Conservation (phyloP, 2,888 invertebrate species). For the Hydraecia micacea region DNA sequence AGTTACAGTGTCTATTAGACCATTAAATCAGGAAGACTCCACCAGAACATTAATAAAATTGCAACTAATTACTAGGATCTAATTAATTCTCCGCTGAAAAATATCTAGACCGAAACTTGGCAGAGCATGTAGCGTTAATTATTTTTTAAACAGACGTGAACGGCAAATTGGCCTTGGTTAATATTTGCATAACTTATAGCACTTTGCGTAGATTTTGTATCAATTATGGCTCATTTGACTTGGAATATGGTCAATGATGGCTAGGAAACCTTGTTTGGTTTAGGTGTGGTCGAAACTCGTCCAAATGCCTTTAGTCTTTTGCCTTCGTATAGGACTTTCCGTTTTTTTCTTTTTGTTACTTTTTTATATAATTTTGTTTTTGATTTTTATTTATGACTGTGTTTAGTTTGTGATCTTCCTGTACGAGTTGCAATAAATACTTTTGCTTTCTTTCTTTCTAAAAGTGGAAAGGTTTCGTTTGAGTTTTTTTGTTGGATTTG, state of each 20-base stretch:
- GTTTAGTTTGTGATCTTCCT: too few species aligned
- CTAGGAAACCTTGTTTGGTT: neutral
- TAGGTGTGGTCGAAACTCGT: neutral
- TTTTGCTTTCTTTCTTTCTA: too few species aligned
- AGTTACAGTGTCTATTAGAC: neutral
- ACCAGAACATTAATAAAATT: conserved; percentile 7
- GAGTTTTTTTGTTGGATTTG: too few species aligned
- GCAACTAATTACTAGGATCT: conserved; percentile 42
- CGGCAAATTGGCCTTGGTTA: conserved; percentile 53
- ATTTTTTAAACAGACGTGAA: conserved; percentile 59
- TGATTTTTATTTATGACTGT: too few species aligned
- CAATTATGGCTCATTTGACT: conserved; percentile 21
- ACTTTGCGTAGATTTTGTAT: conserved; percentile 40
- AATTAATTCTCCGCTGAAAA: conserved; percentile 53
- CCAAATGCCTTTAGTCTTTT: neutral
- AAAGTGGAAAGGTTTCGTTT: too few species aligned
- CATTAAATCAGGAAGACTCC: neutral
- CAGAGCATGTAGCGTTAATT: conserved; percentile 67
- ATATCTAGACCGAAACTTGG: conserved; percentile 61
- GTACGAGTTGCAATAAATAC: too few species aligned
- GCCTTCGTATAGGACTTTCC: too few species aligned
- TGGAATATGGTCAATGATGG: conserved; percentile 5
- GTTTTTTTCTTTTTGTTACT: too few species aligned
- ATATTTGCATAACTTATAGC: conserved; percentile 56
- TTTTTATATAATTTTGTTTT: too few species aligned